Base-by-base conservation (phyloP, 1,140 invertebrate species). In the Spodoptera litura region DNA sequence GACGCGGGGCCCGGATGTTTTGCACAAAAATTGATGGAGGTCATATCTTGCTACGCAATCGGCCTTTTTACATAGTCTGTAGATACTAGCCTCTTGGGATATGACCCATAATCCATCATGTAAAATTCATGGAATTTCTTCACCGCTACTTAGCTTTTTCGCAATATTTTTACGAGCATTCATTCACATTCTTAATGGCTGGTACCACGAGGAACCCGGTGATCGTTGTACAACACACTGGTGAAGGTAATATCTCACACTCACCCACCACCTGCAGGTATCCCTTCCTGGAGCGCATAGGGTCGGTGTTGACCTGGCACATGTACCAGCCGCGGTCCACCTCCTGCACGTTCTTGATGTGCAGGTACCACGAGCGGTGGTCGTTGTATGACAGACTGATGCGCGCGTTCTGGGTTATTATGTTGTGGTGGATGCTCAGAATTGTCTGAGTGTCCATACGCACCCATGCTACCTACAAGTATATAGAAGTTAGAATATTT, bases 371-470 rank as follows among this genome's bases (percentile, higher is more conserved):
- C 6, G 97, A 97, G 13, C 97, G 96, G 89, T 98, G 97, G 89
- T 98, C 97, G 88, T 98, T 98, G 93, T 97, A 98, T 31, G 97
- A 97, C 73, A 98, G 93, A 5, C 97, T 97, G 76, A 99, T 97
- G 80, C 98, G 96, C 12, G 97, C 96, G 93, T 98, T 98, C 89
- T 98, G 97, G 4, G 98, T 98, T 82, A 98, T 98, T 53, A 98
- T 97, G 87, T 97, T 97, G 88, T 98, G 96, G 88, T 98, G 98
- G 85, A 98, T 98, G 25, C 98, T 98, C 20, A 98, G 95, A 82
- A 98, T 98, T 6, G 98, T 98, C 91, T 98, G 98, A 2, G 98
- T 98, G 88, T 98, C 98, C 78, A 98, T 97, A 53, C 97, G 95
- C 13, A 98, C 97, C 97, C 98, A 98, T 80, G 98, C 98, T 82